These are phyloP conservation scores for Hormiphora californensis DNA, from an alignment of 37 sponge, comb jelly and placozoan species.

Conservation along the genomic window DNA sequence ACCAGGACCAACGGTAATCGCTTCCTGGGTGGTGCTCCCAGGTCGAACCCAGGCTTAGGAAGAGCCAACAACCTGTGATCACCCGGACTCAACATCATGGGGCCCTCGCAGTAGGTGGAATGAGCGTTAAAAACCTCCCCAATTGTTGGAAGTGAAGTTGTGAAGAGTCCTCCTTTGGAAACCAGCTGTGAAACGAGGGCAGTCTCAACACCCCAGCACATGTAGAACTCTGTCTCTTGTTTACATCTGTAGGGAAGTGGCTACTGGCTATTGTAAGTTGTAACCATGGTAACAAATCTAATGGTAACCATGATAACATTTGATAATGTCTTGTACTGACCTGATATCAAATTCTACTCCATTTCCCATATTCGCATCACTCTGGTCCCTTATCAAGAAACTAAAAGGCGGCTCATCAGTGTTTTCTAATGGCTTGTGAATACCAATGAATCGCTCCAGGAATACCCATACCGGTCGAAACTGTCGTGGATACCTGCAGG, in stretches of 20 bases:
- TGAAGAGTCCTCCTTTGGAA: background rate
- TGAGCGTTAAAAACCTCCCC: background rate
- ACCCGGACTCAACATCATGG: background rate
- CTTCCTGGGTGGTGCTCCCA: constrained; percentile 11
- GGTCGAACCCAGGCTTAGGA: background rate
- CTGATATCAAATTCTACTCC: constrained; percentile 50
- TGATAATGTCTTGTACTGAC: background rate
- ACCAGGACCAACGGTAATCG: no score
- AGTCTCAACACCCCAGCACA: constrained; percentile 47
- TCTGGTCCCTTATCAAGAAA: constrained; percentile 29
- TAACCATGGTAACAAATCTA: background rate
- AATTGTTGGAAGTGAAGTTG: background rate
- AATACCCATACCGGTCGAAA: no score
- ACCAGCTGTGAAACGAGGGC: background rate
- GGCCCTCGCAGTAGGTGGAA: background rate
- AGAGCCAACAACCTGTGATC: constrained; percentile 30
- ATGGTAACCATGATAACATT: background rate
- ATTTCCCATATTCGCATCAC: background rate
- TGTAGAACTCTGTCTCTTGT: background rate
- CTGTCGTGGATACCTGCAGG: no score
- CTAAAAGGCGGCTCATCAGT: constrained; percentile 36
- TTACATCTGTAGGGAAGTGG: background rate
- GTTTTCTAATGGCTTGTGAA: no score
- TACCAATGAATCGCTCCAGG: no score
- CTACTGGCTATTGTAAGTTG: background rate